These are phyloP conservation scores for Asbolus verrucosus DNA, from an alignment of 1,140 invertebrate species.

Conservation along the genomic window DNA sequence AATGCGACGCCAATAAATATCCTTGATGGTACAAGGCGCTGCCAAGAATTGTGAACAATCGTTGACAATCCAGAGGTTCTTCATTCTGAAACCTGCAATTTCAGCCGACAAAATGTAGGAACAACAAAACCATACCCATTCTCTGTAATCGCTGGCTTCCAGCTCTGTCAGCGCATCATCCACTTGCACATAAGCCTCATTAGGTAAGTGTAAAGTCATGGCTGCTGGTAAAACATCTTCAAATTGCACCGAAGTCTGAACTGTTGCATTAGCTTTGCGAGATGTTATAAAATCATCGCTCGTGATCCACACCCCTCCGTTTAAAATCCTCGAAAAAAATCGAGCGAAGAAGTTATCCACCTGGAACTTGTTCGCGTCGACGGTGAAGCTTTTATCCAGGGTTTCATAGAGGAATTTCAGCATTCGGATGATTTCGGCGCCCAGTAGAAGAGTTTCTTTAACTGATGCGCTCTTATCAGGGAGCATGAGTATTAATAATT, in stretches of 20 bases:
- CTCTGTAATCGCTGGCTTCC: slow-evolving; percentile 84
- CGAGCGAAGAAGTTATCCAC: slow-evolving; percentile 71
- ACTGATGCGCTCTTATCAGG: slow-evolving; percentile 67
- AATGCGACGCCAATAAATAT: slow-evolving; percentile 79
- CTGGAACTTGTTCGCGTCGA: slow-evolving; percentile 61
- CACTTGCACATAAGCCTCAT: slow-evolving; percentile 80
- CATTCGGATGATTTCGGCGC: slow-evolving; percentile 66
- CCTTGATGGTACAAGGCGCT: slow-evolving; percentile 79
- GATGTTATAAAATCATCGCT: slow-evolving; percentile 51
- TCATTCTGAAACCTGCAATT: slow-evolving; percentile 72
- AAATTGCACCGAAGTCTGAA: slow-evolving; percentile 53
- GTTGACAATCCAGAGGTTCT: slow-evolving; percentile 81
- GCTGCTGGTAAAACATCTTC: slow-evolving; percentile 66
- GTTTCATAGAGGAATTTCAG: slow-evolving; percentile 69
- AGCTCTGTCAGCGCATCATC: slow-evolving; percentile 84
- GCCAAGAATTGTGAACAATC: slow-evolving; percentile 81
- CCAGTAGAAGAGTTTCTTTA: slow-evolving; percentile 67
- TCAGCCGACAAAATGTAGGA: background rate
- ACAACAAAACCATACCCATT: slow-evolving; percentile 72
- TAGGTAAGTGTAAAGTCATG: slow-evolving; percentile 74
- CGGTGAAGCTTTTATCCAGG: slow-evolving; percentile 68
- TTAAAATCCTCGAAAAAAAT: slow-evolving; percentile 67
- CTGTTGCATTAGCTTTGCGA: background rate
- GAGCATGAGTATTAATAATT: slow-evolving; percentile 68
- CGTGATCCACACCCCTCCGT: slow-evolving; percentile 58